Evolutionary conservation across 2,888 invertebrate genomes (phyloP).

Genomic region (Drosophila multiciliata): DNA sequence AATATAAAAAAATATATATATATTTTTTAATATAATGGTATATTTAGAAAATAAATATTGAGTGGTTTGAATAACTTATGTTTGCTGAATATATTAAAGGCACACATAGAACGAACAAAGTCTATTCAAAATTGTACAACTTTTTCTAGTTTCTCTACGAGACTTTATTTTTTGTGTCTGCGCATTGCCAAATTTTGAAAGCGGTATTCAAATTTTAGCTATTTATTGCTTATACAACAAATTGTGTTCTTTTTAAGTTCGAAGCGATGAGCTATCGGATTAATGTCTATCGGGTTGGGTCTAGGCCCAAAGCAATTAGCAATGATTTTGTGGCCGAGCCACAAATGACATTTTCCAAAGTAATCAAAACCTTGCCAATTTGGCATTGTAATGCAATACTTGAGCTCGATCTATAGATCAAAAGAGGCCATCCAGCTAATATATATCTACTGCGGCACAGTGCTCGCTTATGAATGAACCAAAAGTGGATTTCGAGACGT

Average conservation of each 20-base stretch:
- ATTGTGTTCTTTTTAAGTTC: background rate
- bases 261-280: background rate
- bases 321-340: slow-evolving; percentile 15
- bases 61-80: background rate
- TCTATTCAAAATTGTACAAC: background rate
- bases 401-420: background rate
- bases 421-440: background rate
- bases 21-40: background rate
- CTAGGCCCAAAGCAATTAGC: slow-evolving; percentile 9
- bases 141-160: background rate
- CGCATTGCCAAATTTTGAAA: background rate
- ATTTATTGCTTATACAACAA: background rate
- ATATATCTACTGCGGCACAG: slow-evolving; percentile 25
- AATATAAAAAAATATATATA: too few relatives aligned
- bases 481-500: slow-evolving; percentile 11
- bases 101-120: background rate
- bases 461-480: slow-evolving; percentile 58
- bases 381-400: slow-evolving; percentile 72
- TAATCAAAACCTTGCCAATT: slow-evolving; percentile 74
- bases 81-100: background rate
- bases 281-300: slow-evolving; percentile 4
- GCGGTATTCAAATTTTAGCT: background rate
- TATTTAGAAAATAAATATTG: background rate
- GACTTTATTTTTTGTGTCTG: background rate
- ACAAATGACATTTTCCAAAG: slow-evolving; percentile 48